These are phyloP conservation scores for Rhyacophila brunnea DNA, from an alignment of 1,140 invertebrate genomes.

Conservation along the genomic window DNA sequence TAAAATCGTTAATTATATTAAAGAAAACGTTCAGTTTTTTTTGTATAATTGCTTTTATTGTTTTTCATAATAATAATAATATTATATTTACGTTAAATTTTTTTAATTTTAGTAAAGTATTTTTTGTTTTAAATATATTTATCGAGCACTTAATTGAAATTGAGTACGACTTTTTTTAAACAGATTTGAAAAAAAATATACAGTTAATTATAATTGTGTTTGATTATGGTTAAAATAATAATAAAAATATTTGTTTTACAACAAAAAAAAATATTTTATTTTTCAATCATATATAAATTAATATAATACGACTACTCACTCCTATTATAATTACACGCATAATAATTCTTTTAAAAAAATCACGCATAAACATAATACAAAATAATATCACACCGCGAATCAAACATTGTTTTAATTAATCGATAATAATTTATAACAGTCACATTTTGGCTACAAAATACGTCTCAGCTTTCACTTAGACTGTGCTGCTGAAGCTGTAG, in stretches of 20 bases:
- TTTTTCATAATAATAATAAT: too few species aligned
- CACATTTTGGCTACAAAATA: constrained; percentile 21
- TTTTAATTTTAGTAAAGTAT: too few species aligned
- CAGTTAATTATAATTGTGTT: background rate
- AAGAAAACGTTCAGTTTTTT: too few species aligned
- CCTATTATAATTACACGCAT: constrained; percentile 20
- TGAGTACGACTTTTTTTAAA: too few species aligned
- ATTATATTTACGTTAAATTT: too few species aligned
- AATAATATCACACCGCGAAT: constrained; percentile 28
- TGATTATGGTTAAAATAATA: background rate
- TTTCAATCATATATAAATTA: background rate
- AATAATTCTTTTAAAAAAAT: constrained; percentile 1
- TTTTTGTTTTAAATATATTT: too few species aligned
- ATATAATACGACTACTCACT: constrained; percentile 15
- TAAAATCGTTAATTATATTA: too few species aligned
- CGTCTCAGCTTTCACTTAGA: constrained; percentile 11
- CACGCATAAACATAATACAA: constrained; percentile 25
- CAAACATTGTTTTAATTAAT: constrained; percentile 13
- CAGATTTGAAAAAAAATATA: background rate
- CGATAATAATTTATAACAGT: constrained; percentile 36
- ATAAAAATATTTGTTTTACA: background rate
- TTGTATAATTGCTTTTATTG: too few species aligned
- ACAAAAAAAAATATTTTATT: background rate
- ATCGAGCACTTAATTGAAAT: too few species aligned
- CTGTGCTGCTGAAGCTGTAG: constrained; percentile 69